These are phyloP conservation scores for Chloroceryle amazona DNA, from an alignment of 2,797 vertebrate species.

Conservation along the genomic window DNA sequence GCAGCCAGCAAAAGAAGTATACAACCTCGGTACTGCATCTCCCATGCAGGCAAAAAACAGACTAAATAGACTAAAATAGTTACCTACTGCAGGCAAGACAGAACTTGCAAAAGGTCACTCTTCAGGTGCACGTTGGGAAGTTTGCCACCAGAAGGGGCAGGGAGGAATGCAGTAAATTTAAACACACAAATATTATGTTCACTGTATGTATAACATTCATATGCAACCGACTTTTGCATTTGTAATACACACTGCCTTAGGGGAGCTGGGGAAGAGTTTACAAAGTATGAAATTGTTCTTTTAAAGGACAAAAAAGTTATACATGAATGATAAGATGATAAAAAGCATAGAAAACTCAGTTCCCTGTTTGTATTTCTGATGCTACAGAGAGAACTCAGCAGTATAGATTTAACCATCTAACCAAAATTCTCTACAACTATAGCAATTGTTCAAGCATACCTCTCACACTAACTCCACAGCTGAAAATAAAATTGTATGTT, in stretches of 20 bases:
- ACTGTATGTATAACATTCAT: neutral
- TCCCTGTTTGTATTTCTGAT: neutral
- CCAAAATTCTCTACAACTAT: neutral
- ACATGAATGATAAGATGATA: neutral
- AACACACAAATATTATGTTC: neutral
- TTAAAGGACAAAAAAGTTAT: neutral
- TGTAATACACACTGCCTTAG: neutral
- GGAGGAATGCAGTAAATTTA: neutral
- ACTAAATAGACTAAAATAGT: neutral
- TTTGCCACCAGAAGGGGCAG: neutral
- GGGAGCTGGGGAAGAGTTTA: neutral
- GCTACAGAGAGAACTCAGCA: neutral
- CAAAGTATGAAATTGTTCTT: neutral
- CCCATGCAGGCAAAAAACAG: fast-evolving
- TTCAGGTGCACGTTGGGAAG: neutral
- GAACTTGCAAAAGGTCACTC: neutral
- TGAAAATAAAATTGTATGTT: neutral
- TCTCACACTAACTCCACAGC: neutral
- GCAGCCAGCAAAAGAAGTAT: neutral
- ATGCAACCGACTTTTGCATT: neutral
- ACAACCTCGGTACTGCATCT: neutral
- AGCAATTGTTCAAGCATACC: neutral
- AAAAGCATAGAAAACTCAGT: neutral
- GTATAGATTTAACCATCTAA: neutral
- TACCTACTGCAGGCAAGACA: neutral